Conservation (phyloP, 2,797 vertebrate species). For the Hapalemur alaotrensis region DNA sequence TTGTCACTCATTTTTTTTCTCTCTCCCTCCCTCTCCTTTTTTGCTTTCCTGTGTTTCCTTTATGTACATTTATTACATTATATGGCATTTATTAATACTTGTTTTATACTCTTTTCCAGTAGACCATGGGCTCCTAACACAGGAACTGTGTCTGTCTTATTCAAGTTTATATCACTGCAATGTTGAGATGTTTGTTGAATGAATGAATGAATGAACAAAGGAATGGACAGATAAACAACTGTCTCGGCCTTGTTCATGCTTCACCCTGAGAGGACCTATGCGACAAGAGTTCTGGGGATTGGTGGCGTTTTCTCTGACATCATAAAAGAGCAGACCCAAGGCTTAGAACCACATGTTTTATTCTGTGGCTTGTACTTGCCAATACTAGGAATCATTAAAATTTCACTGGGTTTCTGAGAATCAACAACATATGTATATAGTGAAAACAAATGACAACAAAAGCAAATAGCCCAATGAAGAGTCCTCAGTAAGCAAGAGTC, state of each 20-base stretch:
- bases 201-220: not conserved
- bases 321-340: not conserved
- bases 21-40: too few relatives aligned
- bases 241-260: not conserved
- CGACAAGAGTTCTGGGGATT: not conserved
- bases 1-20: not conserved
- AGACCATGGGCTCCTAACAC: not conserved
- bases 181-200: conserved; percentile 17
- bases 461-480: not conserved
- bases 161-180: not conserved
- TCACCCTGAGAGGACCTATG: not conserved
- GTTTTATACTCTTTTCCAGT: not conserved
- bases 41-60: not conserved
- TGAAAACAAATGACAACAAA: conserved; percentile 16
- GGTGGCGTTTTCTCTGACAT: not conserved
- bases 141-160: not conserved
- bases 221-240: not conserved
- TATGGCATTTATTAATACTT: not conserved
- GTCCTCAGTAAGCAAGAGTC: not conserved
- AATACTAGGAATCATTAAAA: not conserved
- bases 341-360: not conserved
- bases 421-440: not conserved
- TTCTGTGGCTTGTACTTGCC: conserved; percentile 28
- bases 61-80: not conserved
- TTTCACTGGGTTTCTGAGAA: conserved; percentile 49